Evolutionary conservation across 2,888 invertebrate genomes (phyloP).

Genomic region (Volucella zonaria): DNA sequence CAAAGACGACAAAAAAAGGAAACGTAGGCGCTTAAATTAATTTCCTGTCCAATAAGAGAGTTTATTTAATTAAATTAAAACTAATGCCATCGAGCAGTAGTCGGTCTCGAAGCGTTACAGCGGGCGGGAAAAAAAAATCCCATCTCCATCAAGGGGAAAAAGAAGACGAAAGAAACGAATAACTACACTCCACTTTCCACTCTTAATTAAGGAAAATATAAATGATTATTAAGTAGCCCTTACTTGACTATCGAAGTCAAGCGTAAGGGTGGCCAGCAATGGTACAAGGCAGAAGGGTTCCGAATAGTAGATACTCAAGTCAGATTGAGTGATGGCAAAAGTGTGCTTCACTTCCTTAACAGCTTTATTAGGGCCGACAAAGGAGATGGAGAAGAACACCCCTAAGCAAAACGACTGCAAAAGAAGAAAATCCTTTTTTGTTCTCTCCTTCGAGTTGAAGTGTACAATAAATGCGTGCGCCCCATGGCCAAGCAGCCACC

Average conservation of each 20-base stretch:
- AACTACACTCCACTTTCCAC: conserved; percentile 37
- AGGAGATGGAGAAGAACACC: neutral
- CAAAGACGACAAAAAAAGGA: neutral
- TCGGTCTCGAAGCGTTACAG: neutral
- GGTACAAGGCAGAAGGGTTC: neutral
- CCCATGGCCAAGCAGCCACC: neutral
- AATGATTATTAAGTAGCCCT: conserved; percentile 73
- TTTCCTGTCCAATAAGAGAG: conserved; percentile 74
- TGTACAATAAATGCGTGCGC: conserved; percentile 40
- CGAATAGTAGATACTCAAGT: conserved; percentile 40
- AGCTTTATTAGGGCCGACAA: conserved; percentile 62
- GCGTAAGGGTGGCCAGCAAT: conserved; percentile 2
- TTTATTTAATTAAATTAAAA: conserved; percentile 75
- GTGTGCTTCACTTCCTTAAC: conserved; percentile 71
- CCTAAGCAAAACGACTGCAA: conserved; percentile 22
- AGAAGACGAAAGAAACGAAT: conserved; percentile 9
- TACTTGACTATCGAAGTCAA: conserved; percentile 68
- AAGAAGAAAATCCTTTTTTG: conserved; percentile 35
- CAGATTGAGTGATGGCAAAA: conserved; percentile 70
- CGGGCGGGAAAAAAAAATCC: conserved; percentile 19
- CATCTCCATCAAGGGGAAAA: conserved; percentile 9
- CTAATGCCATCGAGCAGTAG: conserved; percentile 49
- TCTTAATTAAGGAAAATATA: conserved; percentile 73
- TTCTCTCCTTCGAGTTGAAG: neutral
- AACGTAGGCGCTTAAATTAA: conserved; percentile 71